phyloP scores from a whole-genome alignment of 2,888 invertebrate species.

The Chloromyia formosa region DNA sequence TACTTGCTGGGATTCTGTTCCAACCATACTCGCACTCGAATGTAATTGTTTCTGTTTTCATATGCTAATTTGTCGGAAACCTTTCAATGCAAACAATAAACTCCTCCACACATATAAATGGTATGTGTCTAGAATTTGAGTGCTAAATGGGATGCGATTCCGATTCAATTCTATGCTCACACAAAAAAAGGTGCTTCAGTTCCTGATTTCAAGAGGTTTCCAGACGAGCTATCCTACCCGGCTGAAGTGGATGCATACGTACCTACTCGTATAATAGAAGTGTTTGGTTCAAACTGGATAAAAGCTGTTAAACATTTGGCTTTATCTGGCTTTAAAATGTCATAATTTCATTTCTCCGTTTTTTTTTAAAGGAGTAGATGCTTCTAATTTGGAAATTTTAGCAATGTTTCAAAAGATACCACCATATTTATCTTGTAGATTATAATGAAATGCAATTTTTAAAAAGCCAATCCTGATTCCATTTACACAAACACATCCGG shows the following conservation, averaged over 20 bases:
- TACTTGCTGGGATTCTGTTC: slow-evolving; percentile 13
- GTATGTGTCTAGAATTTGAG: slow-evolving; percentile 2
- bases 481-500: too few relatives aligned
- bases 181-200: slow-evolving; percentile 43
- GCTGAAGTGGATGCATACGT: background rate
- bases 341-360: too few relatives aligned
- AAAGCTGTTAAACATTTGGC: too few relatives aligned
- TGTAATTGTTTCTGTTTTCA: slow-evolving; percentile 51
- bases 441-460: too few relatives aligned
- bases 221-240: background rate
- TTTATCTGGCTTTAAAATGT: too few relatives aligned
- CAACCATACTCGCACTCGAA: slow-evolving; percentile 29
- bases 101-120: background rate
- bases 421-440: too few relatives aligned
- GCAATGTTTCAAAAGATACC: too few relatives aligned
- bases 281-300: too few relatives aligned
- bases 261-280: background rate
- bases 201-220: slow-evolving; percentile 39
- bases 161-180: slow-evolving; percentile 10
- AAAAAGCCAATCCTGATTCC: too few relatives aligned
- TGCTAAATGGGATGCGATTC: slow-evolving; percentile 25
- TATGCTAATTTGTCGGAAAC: slow-evolving; percentile 49
- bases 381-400: too few relatives aligned
- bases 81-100: slow-evolving; percentile 28
- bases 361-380: too few relatives aligned